Evolutionary conservation across 2,797 vertebrate genomes (phyloP), one percentile per base, ranked within the genome.

Genomic region (Glyptemys insculpta): DNA sequence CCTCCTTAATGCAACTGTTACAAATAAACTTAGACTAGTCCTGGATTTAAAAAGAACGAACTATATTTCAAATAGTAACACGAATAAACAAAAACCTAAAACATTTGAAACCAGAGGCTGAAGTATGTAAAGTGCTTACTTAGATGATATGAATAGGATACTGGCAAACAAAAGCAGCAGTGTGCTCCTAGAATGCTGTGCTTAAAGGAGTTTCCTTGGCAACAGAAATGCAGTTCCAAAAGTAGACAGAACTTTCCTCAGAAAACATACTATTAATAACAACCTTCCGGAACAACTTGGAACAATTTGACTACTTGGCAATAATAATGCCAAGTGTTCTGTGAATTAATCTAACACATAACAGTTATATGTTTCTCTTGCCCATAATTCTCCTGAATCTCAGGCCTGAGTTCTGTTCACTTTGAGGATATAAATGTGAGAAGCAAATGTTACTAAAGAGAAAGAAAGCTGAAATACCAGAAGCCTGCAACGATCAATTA

Each of bases 231-330:
- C 98, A 98, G 98, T 98, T 98, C 98, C 98, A 98, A 99, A 99
- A 98, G 98, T 98, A 99, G 98, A 99, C 98, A 98, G 98, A 98
- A 98, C 98, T 98, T 98, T 98, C 98, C 98, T 98, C 97, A 98
- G 98, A 98, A 99, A 98, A 98, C 98, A 98, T 98, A 98, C 98
- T 98, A 98, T 98, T 98, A 98, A 98, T 99, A 98, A 98, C 98
- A 98, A 97, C 98, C 98, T 99, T 99, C 98, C 98, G 98, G 98
- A 98, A 98, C 98, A 98, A 98, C 98, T 98, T 99, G 98, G 98
- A 98, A 98, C 98, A 98, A 98, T 98, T 98, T 98, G 98, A 98
- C 98, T 97, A 98, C 98, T 99, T 99, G 99, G 99, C 99, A 99
- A 98, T 97, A 97, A 83, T 97, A 97, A 98, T 95, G 98, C 98